A percentile compares a stretch with the other conserved stretches of the same genome.
Conservation (phyloP, 2,888 invertebrate species). For the Xylota segnis region DNA sequence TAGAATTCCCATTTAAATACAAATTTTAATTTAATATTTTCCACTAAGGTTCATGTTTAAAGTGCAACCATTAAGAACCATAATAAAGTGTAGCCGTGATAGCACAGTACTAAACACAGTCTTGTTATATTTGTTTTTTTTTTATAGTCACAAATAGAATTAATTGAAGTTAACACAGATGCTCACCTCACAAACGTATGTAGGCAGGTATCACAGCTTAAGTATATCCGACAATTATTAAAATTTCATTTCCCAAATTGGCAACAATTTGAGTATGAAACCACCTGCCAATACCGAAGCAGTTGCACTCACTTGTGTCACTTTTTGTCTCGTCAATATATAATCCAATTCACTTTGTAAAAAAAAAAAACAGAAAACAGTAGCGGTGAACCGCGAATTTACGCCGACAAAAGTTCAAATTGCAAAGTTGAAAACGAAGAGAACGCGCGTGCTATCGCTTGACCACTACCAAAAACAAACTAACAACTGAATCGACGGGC, state of each 20-base stretch:
- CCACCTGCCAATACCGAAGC: slow-evolving; percentile 12
- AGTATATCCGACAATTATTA: slow-evolving; percentile 22
- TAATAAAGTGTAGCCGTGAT: slow-evolving; percentile 13
- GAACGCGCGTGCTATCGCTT: slow-evolving; percentile 74
- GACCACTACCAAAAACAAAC: slow-evolving; percentile 75
- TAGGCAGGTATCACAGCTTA: slow-evolving; percentile 8
- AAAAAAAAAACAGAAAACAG: too few species aligned
- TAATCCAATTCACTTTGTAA: slow-evolving; percentile 22
- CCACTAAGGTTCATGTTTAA: background rate
- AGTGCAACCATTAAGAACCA: background rate
- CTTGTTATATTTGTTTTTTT: background rate
- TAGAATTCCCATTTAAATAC: background rate
- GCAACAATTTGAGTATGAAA: background rate
- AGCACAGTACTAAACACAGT: background rate
- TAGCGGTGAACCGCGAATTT: slow-evolving; percentile 13
- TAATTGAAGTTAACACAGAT: slow-evolving; percentile 1
- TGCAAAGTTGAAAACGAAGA: slow-evolving; percentile 36
- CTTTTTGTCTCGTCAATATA: background rate
- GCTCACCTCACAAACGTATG: slow-evolving; percentile 43
- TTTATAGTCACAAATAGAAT: background rate
- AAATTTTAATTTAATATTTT: slow-evolving; percentile 9
- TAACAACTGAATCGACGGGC: slow-evolving; percentile 74
- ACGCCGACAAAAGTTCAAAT: slow-evolving; percentile 45
- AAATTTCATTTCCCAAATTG: background rate
- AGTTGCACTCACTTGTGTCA: slow-evolving; percentile 24